Percentiles rank a stretch among this genome's conserved stretches.
phyloP scores from a whole-genome alignment of 2,888 invertebrate genomes.

The Pristionchus maxplancki region DNA sequence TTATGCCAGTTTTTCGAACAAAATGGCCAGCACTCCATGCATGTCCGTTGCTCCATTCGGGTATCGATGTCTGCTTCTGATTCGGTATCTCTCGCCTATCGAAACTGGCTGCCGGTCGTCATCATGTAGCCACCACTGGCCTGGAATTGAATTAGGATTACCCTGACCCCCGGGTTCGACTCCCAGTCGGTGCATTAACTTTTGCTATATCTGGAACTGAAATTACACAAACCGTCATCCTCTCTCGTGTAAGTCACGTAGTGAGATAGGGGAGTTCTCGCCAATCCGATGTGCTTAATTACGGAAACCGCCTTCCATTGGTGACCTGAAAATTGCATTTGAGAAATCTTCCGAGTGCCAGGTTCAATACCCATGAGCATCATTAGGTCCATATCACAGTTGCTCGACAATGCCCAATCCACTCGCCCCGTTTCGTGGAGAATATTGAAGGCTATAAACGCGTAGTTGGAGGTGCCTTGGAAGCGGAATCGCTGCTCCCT shows the following conservation, averaged over 20 bases:
- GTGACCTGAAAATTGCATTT: background rate
- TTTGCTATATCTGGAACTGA: too few relatives aligned
- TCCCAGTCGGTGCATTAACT: too few relatives aligned
- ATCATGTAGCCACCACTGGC: constrained; percentile 7
- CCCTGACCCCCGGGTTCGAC: too few relatives aligned
- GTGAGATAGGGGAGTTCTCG: background rate
- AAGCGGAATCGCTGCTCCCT: background rate
- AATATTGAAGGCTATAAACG: background rate
- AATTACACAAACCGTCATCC: background rate
- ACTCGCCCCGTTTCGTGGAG: background rate
- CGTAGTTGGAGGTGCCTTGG: background rate
- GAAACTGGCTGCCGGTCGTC: background rate
- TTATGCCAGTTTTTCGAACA: background rate
- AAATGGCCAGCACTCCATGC: background rate
- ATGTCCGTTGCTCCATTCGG: background rate
- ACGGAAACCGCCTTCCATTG: constrained; percentile 1
- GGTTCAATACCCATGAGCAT: background rate
- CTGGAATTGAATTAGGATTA: background rate
- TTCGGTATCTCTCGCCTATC: background rate
- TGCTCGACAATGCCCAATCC: background rate
- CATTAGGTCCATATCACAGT: background rate
- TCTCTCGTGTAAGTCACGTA: background rate
- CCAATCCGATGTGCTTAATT: background rate
- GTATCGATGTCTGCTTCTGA: background rate
- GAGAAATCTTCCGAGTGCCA: too few relatives aligned